Evolutionary conservation across 1,140 invertebrate genomes (phyloP).

Genomic region (Eueides isabella): DNA sequence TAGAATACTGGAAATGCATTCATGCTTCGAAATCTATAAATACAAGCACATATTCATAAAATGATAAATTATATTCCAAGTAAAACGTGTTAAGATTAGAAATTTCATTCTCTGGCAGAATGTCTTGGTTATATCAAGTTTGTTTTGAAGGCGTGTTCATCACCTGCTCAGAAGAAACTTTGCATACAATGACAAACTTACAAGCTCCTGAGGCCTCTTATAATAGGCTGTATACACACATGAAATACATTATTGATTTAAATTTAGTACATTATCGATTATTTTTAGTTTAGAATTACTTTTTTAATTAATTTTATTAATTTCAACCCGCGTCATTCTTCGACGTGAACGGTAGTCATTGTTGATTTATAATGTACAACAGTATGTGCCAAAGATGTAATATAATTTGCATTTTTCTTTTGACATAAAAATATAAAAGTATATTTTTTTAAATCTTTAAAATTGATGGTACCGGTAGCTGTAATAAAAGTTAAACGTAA

Average conservation of each 20-base stretch:
- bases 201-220: conserved; percentile 53
- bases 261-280: no score
- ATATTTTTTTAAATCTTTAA: no score
- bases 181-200: conserved; percentile 73
- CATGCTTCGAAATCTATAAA: background rate
- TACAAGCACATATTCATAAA: background rate
- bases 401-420: no score
- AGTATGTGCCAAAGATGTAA: no score
- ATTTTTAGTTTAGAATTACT: conserved; percentile 5
- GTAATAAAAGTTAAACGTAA: no score
- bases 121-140: conserved; percentile 30
- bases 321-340: background rate
- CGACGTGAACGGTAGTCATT: background rate
- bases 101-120: conserved; percentile 25
- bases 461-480: no score
- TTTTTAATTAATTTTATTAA: background rate
- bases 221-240: conserved; percentile 41
- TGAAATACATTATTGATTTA: conserved; percentile 35
- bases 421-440: no score
- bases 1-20: background rate
- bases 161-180: conserved; percentile 64
- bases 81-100: conserved; percentile 29
- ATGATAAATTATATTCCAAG: background rate
- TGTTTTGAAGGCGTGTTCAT: conserved; percentile 52
- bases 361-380: no score